A percentile compares a stretch with the other conserved stretches of the same genome.
Conservation (phyloP, 2,888 invertebrate species). For the Cerastis rubricosa region DNA sequence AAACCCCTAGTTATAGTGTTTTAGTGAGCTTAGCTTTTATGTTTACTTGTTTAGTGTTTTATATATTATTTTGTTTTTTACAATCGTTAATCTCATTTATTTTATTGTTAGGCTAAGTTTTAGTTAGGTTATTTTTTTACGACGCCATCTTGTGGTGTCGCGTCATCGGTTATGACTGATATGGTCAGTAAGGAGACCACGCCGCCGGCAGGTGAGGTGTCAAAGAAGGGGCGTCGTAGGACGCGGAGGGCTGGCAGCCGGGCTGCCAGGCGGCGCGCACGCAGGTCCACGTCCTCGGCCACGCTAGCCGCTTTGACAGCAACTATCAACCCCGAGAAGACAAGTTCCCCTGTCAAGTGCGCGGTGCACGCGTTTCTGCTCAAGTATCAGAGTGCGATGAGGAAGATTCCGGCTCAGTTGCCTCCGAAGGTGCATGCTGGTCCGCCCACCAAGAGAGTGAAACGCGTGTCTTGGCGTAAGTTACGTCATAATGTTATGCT, state of each 20-base stretch:
- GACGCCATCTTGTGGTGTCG: conserved; percentile 83
- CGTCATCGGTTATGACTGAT: conserved; percentile 60
- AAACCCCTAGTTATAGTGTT: conserved; percentile 67
- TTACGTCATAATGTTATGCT: conserved; percentile 54
- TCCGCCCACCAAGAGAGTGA: conserved; percentile 85
- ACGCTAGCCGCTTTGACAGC: conserved; percentile 58
- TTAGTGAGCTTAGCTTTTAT: conserved; percentile 64
- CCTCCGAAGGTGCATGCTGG: conserved; percentile 86
- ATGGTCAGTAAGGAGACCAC: conserved; percentile 81
- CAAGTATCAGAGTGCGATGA: conserved; percentile 84
- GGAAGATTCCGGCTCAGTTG: conserved; percentile 82
- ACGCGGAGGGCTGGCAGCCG: conserved; percentile 74
- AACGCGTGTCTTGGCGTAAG: conserved; percentile 89
- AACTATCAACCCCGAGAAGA: conserved; percentile 57
- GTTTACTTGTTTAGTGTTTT: conserved; percentile 68
- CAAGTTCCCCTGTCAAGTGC: conserved; percentile 80
- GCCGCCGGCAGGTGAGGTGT: conserved; percentile 70
- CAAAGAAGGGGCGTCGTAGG: conserved; percentile 77
- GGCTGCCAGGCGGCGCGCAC: conserved; percentile 78
- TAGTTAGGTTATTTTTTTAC: conserved; percentile 70
- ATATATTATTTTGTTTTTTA: conserved; percentile 64
- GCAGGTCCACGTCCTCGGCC: conserved; percentile 71
- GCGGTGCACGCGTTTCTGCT: conserved; percentile 85
- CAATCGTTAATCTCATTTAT: conserved; percentile 70
- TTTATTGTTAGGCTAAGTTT: conserved; percentile 67